phyloP scores from a whole-genome alignment of 2,888 invertebrate species.

The Orchestes rusci region DNA sequence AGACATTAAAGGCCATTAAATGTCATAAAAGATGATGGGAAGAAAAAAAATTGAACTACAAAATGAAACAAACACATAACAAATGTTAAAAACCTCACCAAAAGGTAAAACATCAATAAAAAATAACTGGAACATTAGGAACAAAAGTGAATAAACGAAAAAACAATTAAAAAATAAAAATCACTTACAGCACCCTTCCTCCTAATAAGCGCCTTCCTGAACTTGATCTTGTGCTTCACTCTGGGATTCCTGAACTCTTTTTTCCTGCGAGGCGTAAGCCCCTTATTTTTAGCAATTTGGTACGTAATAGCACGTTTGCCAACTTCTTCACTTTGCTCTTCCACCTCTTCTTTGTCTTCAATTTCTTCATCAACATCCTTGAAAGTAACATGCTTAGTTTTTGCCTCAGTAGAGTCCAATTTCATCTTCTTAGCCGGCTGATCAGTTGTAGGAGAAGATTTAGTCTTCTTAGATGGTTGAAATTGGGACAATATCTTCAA shows the following conservation, averaged over 20 bases:
- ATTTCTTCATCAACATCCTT: constrained; percentile 6
- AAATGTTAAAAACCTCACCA: no score
- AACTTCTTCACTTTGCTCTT: constrained; percentile 33
- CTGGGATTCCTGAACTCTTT: constrained; percentile 91
- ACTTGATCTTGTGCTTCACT: constrained; percentile 90
- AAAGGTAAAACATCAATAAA: no score
- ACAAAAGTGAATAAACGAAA: no score
- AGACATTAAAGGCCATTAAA: no score
- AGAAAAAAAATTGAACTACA: no score
- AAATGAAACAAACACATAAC: no score
- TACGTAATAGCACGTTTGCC: constrained; percentile 82
- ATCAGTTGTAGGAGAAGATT: constrained; percentile 3
- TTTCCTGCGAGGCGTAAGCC: constrained; percentile 82
- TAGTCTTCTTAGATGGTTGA: constrained; percentile 20
- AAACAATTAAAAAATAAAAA: constrained; percentile 5
- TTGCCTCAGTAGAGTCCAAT: no score
- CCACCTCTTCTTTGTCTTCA: constrained; percentile 12
- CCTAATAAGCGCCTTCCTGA: constrained; percentile 82
- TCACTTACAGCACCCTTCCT: constrained; percentile 80
- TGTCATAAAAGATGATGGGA: no score
- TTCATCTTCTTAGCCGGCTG: constrained; percentile 19
- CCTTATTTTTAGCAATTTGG: constrained; percentile 94
- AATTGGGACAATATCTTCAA: constrained; percentile 44
- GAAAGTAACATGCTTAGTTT: no score
- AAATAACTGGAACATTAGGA: no score